Percentiles rank a stretch among this genome's conserved stretches.
Evolutionary conservation across 2,888 invertebrate species (phyloP).

Genomic region (Thymelicus sylvestris): DNA sequence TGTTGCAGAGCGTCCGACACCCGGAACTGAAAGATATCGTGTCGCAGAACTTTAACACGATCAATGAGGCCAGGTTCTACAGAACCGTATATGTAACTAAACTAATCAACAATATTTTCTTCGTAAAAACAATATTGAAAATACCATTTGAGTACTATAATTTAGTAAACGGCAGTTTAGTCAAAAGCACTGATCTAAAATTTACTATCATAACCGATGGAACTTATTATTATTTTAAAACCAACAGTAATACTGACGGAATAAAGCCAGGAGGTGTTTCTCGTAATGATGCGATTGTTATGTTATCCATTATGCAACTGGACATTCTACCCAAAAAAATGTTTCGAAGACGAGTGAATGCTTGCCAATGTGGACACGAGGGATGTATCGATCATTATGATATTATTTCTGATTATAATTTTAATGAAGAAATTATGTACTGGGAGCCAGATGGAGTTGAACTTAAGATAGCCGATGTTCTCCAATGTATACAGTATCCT

Average conservation of each 20-base stretch:
- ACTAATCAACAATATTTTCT: not conserved
- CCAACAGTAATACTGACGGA: not conserved
- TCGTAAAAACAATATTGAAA: not conserved
- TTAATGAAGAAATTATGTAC: not conserved
- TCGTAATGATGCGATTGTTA: not conserved
- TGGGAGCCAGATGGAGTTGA: not conserved
- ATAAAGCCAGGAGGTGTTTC: not conserved
- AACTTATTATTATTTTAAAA: constrained; percentile 8
- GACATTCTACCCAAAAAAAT: not conserved
- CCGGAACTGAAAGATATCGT: not conserved
- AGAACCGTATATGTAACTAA: not conserved
- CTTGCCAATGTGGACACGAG: not conserved
- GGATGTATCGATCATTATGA: not conserved
- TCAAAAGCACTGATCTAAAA: not conserved
- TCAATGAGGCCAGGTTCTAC: constrained; percentile 9
- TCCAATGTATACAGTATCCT: not conserved
- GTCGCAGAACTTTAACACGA: constrained; percentile 1
- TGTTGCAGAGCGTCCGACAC: constrained; percentile 4
- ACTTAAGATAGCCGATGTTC: not conserved
- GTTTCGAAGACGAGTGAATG: not conserved
- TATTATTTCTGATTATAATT: not conserved
- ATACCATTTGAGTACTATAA: not conserved
- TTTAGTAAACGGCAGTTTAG: not conserved
- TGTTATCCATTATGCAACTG: not conserved
- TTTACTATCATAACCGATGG: not conserved